Conservation (phyloP, 2,113 vertebrate species). For the Lophura nycthemera region DNA sequence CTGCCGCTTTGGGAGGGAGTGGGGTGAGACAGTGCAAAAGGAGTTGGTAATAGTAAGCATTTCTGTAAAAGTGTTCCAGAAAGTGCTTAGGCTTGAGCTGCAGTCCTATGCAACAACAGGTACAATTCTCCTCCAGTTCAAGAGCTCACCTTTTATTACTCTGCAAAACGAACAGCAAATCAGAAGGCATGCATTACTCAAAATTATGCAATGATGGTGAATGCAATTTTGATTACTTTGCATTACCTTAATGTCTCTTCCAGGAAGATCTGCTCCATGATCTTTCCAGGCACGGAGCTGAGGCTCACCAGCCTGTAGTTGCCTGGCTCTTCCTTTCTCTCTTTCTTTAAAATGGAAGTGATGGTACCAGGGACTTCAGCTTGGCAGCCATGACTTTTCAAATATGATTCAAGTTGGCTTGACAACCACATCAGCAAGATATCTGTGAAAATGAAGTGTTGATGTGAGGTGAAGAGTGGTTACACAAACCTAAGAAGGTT, state of each 20-base stretch:
- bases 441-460: neutral
- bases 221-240: neutral
- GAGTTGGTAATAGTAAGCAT: neutral
- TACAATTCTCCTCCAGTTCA: neutral
- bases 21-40: neutral
- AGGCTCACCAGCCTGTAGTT: neutral
- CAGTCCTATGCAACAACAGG: accelerated
- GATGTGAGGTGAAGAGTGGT: neutral
- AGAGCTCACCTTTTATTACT: neutral
- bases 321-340: neutral
- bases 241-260: too few species aligned
- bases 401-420: neutral
- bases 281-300: too few species aligned
- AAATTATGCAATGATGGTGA: neutral
- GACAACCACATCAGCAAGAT: too few species aligned
- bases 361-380: neutral
- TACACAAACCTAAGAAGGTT: neutral
- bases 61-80: neutral
- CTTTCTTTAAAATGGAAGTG: neutral
- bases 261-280: too few species aligned
- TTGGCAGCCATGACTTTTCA: neutral
- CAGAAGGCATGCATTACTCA: neutral
- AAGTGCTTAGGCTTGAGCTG: neutral
- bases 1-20: neutral
- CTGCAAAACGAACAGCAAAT: neutral